Base-by-base conservation (phyloP, 2,888 invertebrate genomes). In the Ophraella communa region DNA sequence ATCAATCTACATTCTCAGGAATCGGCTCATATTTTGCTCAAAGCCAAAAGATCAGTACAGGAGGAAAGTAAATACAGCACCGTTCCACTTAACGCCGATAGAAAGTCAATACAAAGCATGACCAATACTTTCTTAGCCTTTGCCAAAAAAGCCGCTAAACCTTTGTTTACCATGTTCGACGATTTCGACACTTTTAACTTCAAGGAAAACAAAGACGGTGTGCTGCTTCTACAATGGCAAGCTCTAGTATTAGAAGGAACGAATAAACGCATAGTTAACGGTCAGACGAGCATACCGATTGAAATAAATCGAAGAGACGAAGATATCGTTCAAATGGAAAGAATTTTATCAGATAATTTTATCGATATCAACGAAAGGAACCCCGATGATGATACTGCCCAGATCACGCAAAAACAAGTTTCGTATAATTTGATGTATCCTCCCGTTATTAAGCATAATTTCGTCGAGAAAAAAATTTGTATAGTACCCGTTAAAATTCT, bases 201-300 rank as follows among this genome's bases (percentile, higher is more conserved):
- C 47, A 71, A 73, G 33, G 73, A 71, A 59, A 75, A 74, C 57
- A 71, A 74, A 51, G 79, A 81, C 57, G 81, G 79, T 7, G 74
- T 77, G n/a, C 66, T 83, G 56, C 73, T 82, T 18, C 71, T 82
- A 44, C 76, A 80, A 57, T 82, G 83, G 83, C 78, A 77, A 65
- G 83, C 81, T 8, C 62, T 74, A 58, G 76, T 82, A 20, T 77
- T 83, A 17, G 87, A 89, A 72, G 83, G 82, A 7, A 86, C 84
- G 30, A 79, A 82, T 33, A 86, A 84, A 44, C 84, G 86, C 62
- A 81, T 84, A 4, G 87, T 88, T 8, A 80, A 88, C 54, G 93
- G 93, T 0, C 92, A 92, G 73, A 91, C 89, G 75, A 88, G 88
- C 74, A 79, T 91, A 17, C 87, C 87, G 75, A 77, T 91, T 63